These are phyloP conservation scores for Nibea albiflora DNA, from an alignment of 2,113 vertebrate species.

Conservation along the genomic window DNA sequence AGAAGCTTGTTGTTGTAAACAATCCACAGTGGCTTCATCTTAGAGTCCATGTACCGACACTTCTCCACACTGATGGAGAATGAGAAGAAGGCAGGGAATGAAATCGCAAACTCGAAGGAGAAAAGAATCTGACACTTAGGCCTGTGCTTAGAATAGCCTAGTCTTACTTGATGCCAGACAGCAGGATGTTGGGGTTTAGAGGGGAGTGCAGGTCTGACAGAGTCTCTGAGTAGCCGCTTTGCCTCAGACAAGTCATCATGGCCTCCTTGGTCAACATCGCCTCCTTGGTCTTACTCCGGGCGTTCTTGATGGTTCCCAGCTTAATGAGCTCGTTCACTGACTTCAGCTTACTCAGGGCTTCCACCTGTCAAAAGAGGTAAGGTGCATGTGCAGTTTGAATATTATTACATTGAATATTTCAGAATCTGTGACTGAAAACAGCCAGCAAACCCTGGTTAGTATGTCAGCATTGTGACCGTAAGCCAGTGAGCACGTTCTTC, in stretches of 20 bases:
- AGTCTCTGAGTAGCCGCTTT: slow-evolving; percentile 94
- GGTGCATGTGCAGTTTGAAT: too few relatives aligned
- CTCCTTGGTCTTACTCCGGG: slow-evolving; percentile 92
- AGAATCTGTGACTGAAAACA: background rate
- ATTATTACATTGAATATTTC: background rate
- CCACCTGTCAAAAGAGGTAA: slow-evolving; percentile 85
- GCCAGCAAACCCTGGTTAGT: background rate
- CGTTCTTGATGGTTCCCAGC: slow-evolving; percentile 91
- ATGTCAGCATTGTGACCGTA: slow-evolving; percentile 22
- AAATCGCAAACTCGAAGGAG: background rate
- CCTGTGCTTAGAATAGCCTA: background rate
- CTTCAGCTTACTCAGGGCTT: slow-evolving; percentile 96
- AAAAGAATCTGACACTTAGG: background rate
- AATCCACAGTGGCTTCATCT: slow-evolving; percentile 99
- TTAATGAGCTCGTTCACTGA: slow-evolving; percentile 97
- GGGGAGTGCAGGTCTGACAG: slow-evolving; percentile 95
- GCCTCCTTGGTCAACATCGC: slow-evolving; percentile 93
- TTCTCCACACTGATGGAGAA: slow-evolving; percentile 88
- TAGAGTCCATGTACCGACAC: slow-evolving; percentile 99
- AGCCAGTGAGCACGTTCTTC: background rate
- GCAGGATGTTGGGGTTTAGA: slow-evolving; percentile 92
- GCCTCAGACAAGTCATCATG: slow-evolving; percentile 94
- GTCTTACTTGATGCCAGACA: slow-evolving; percentile 95
- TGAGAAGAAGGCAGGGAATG: background rate
- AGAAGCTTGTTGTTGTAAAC: slow-evolving; percentile 96